Conservation (phyloP, 2,888 invertebrate genomes). For the Campaea margaritaria region DNA sequence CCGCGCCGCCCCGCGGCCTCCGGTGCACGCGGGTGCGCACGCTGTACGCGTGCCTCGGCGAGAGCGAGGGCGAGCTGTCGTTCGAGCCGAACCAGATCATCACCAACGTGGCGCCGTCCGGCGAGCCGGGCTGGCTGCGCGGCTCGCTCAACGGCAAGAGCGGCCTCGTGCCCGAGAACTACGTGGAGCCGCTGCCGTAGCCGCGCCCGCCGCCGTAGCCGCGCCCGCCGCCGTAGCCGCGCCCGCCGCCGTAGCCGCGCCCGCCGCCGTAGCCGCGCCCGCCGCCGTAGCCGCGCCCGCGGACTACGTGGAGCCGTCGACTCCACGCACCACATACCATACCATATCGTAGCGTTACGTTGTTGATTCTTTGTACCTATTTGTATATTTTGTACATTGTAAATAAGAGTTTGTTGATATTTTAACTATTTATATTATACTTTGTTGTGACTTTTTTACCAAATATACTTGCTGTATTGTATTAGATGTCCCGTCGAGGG, state of each 20-base stretch:
- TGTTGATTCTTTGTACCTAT: conserved; percentile 74
- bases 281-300: background rate
- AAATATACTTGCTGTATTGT: conserved; percentile 70
- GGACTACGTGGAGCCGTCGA: background rate
- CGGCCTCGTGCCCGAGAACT: conserved; percentile 98
- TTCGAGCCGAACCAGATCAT: conserved; percentile 99
- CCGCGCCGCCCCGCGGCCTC: conserved; percentile 11
- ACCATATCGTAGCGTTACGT: conserved; percentile 61
- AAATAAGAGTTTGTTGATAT: conserved; percentile 82
- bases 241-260: background rate
- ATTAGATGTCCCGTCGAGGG: conserved; percentile 39
- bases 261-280: background rate
- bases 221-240: conserved; percentile 5
- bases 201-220: conserved; percentile 94
- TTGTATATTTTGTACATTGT: conserved; percentile 82
- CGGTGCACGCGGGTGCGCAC: conserved; percentile 95
- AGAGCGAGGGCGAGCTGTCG: conserved; percentile 98
- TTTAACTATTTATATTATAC: conserved; percentile 82
- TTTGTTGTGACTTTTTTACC: conserved; percentile 83
- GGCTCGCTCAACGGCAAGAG: conserved; percentile 96
- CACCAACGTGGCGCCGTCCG: conserved; percentile 96
- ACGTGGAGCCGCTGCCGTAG: conserved; percentile 94
- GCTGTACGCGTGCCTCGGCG: conserved; percentile 97
- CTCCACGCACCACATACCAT: conserved; percentile 35
- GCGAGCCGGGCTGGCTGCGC: conserved; percentile 99